A percentile compares a stretch with the other conserved stretches of the same genome.
These are phyloP conservation scores for Gortyna flavago DNA, from an alignment of 2,888 invertebrate genomes.

Conservation along the genomic window DNA sequence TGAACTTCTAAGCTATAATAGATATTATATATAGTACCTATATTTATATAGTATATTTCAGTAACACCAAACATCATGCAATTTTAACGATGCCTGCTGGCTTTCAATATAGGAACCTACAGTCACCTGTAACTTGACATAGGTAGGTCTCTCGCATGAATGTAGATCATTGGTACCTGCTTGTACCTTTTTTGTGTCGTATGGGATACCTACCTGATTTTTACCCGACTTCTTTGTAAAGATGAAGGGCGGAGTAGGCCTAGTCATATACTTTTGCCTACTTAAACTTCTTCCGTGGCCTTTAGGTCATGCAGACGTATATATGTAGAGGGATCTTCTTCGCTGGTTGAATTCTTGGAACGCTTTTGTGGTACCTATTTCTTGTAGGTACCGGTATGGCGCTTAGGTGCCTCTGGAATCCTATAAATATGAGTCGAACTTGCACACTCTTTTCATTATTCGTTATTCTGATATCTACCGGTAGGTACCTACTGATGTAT, in stretches of 20 bases:
- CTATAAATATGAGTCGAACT: not conserved
- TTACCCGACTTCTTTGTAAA: not conserved
- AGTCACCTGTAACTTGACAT: slow-evolving; percentile 6
- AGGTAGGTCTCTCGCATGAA: not conserved
- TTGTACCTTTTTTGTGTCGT: not conserved
- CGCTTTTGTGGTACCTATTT: not conserved
- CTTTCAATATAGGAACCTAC: not conserved
- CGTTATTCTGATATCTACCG: not conserved
- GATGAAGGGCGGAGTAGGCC: not conserved
- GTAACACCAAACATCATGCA: not conserved
- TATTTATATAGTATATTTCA: not conserved
- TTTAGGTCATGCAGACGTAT: not conserved
- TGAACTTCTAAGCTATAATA: not conserved
- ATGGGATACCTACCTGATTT: not conserved
- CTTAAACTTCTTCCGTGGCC: not conserved
- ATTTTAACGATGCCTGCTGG: not conserved
- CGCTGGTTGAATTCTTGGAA: not conserved
- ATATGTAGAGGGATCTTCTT: not conserved
- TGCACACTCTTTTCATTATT: not conserved
- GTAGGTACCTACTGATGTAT: not conserved
- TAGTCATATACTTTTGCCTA: not conserved
- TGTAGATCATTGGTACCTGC: slow-evolving; percentile 3
- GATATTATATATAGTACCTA: too few relatives aligned
- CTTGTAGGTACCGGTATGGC: not conserved
- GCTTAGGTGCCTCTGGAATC: not conserved